These are phyloP conservation scores for Grammomys surdaster DNA, from an alignment of 2,113 vertebrate species.

Conservation along the genomic window DNA sequence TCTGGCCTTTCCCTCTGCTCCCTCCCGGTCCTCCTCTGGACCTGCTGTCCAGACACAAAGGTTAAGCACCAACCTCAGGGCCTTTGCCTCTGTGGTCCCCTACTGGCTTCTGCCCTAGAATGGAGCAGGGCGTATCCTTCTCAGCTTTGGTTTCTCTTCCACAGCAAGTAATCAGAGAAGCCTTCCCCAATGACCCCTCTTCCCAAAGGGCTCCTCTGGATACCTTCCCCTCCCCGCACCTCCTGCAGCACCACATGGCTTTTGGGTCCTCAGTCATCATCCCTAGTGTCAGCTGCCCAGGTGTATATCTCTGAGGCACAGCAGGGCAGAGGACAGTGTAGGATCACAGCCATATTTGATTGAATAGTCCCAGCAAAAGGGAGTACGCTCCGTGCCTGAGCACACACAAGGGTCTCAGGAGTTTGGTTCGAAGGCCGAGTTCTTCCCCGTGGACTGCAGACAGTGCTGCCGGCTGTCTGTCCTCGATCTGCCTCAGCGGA, in stretches of 20 bases:
- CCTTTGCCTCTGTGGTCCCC: neutral
- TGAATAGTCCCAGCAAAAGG: neutral
- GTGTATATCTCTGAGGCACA: neutral
- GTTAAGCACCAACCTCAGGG: neutral
- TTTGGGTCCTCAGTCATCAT: neutral
- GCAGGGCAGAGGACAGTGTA: neutral
- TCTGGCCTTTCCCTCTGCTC: no score
- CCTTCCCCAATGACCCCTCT: neutral
- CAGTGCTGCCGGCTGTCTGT: neutral
- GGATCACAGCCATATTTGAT: neutral
- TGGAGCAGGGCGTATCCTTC: rapidly evolving
- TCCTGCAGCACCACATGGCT: neutral
- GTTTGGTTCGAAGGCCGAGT: neutral
- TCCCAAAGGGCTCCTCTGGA: neutral
- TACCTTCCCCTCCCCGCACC: no score
- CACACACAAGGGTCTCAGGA: neutral
- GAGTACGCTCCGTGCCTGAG: neutral
- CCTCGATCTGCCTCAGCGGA: neutral
- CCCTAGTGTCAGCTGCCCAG: neutral
- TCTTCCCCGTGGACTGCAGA: rapidly evolving
- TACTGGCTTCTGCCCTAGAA: neutral
- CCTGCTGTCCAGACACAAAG: neutral
- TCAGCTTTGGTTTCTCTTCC: neutral
- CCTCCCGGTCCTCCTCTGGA: neutral
- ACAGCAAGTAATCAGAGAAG: neutral